Evolutionary conservation across 2,888 invertebrate species (phyloP).

Genomic region (Anoplius nigerrimus): DNA sequence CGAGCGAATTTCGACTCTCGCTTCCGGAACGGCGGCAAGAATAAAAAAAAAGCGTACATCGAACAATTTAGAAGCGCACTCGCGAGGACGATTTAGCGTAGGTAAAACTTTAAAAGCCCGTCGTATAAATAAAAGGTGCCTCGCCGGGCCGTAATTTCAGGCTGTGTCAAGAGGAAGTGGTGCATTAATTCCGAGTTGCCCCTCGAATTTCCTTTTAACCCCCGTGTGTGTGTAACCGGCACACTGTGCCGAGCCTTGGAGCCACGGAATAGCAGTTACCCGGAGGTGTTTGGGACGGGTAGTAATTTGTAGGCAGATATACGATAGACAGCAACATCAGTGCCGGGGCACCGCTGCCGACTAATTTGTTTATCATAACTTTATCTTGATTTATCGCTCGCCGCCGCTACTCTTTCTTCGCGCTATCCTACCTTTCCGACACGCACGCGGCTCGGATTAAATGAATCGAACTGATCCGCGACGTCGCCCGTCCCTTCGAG

Average conservation of each 20-base stretch:
- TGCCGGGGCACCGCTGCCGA: slow-evolving; percentile 55
- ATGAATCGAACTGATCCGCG: too few relatives aligned
- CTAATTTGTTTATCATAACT: slow-evolving; percentile 72
- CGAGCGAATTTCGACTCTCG: too few relatives aligned
- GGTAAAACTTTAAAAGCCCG: slow-evolving; percentile 6
- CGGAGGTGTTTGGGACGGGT: slow-evolving; percentile 62
- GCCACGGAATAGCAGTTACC: slow-evolving; percentile 58
- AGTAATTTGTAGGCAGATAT: slow-evolving; percentile 70
- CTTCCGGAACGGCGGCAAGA: not conserved
- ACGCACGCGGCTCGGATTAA: too few relatives aligned
- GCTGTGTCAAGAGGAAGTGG: slow-evolving; percentile 64
- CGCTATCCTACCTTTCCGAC: too few relatives aligned
- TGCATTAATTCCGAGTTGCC: slow-evolving; percentile 71
- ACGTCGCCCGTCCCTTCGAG: not conserved
- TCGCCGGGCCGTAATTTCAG: slow-evolving; percentile 40
- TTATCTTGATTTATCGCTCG: slow-evolving; percentile 65
- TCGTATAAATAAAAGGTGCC: slow-evolving; percentile 42
- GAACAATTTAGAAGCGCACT: not conserved
- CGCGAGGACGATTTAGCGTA: not conserved
- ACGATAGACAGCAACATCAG: slow-evolving; percentile 63
- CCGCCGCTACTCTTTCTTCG: slow-evolving; percentile 30
- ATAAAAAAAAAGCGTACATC: slow-evolving; percentile 1
- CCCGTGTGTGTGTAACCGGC: slow-evolving; percentile 56
- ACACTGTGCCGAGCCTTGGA: slow-evolving; percentile 36
- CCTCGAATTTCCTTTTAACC: slow-evolving; percentile 63